Percentiles rank a stretch among this genome's conserved stretches.
These are phyloP conservation scores for Bilobella aurantiaca DNA, from an alignment of 1,140 invertebrate species.

Conservation along the genomic window DNA sequence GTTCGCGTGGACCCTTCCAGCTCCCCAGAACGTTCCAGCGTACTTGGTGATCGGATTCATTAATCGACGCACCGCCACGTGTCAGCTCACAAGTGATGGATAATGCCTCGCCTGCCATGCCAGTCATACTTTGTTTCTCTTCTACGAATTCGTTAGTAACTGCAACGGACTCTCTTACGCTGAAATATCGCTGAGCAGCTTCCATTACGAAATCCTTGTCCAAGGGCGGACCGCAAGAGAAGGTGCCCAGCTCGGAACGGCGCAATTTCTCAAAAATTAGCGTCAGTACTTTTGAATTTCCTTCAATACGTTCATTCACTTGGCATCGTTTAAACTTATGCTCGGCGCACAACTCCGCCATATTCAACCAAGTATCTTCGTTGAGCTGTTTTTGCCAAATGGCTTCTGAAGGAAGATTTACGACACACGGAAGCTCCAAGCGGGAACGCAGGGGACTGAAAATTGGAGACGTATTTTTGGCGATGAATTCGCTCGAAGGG, in stretches of 20 bases:
- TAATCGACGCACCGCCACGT: neutral
- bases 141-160: neutral
- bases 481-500: neutral
- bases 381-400: neutral
- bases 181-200: neutral
- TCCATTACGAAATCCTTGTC: no score
- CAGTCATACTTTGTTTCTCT: neutral
- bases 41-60: neutral
- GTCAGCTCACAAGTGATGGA: neutral
- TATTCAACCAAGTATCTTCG: neutral
- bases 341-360: neutral
- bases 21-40: neutral
- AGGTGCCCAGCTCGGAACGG: neutral
- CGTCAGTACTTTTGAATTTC: neutral
- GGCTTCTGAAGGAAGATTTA: neutral
- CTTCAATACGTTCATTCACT: neutral
- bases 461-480: neutral
- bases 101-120: neutral
- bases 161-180: neutral
- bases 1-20: neutral
- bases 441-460: neutral
- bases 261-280: neutral
- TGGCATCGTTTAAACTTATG: no score
- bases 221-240: neutral
- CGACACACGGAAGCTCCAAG: neutral